Evolutionary conservation across 1,140 invertebrate species (phyloP).

Genomic region (Drosophila quadrilineata): DNA sequence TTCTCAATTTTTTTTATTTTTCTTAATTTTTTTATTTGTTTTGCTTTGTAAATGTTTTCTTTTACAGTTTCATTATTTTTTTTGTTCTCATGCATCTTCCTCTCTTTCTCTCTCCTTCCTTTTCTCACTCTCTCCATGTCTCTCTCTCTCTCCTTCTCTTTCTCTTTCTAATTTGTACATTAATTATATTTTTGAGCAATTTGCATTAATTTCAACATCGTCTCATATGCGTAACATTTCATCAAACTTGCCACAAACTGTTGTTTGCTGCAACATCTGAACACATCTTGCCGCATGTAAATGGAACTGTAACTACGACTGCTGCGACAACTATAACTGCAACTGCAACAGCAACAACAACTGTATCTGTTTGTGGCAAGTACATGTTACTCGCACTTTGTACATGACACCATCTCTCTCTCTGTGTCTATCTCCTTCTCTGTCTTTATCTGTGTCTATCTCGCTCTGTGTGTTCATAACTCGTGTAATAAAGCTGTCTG

Average conservation of each 20-base stretch:
- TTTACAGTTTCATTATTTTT: neutral
- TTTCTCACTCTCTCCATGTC: neutral
- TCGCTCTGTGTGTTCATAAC: conserved; percentile 37
- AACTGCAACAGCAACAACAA: neutral
- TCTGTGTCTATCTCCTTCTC: conserved; percentile 2
- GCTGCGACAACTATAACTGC: neutral
- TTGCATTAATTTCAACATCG: conserved; percentile 44
- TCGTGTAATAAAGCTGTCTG: conserved; percentile 58
- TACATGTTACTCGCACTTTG: too few relatives aligned
- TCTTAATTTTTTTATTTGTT: too few relatives aligned
- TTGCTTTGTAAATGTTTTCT: neutral
- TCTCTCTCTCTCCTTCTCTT: neutral
- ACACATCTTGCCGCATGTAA: too few relatives aligned
- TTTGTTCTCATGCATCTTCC: neutral
- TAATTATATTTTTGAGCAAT: conserved; percentile 43
- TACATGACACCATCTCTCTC: neutral
- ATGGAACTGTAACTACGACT: neutral
- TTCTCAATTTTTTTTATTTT: too few relatives aligned
- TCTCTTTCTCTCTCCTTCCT: neutral
- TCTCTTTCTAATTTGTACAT: conserved; percentile 1
- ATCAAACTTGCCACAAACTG: conserved; percentile 14
- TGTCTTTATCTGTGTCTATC: conserved; percentile 4
- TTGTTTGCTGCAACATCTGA: too few relatives aligned
- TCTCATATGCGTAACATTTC: conserved; percentile 28
- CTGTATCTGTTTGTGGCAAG: neutral